Evolutionary conservation across 2,888 invertebrate species (phyloP).

Genomic region (Cheilosia impressa): DNA sequence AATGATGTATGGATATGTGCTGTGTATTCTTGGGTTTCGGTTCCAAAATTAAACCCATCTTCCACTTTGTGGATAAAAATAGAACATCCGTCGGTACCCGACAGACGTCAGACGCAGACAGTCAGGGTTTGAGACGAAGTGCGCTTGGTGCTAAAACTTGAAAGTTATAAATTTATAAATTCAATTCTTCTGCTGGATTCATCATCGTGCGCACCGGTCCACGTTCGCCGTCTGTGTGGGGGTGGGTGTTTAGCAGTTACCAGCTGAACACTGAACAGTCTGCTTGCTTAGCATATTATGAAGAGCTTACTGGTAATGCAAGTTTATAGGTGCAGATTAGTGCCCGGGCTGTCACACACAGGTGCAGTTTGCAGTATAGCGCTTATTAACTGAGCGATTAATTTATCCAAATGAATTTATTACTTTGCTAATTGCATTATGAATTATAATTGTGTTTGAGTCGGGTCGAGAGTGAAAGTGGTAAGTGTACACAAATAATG

Average conservation of each 20-base stretch:
- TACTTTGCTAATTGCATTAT: constrained; percentile 54
- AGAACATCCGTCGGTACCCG: background rate
- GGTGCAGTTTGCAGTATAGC: constrained; percentile 8
- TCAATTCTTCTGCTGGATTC: constrained; percentile 31
- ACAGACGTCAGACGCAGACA: too few relatives aligned
- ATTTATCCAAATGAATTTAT: constrained; percentile 56
- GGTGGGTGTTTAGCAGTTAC: background rate
- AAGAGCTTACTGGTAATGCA: constrained; percentile 8
- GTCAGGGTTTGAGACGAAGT: background rate
- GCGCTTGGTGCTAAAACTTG: background rate
- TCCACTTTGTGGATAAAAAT: constrained; percentile 59
- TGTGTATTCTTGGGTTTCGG: background rate
- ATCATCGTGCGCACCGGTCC: background rate
- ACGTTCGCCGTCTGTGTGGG: constrained; percentile 4
- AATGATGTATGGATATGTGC: background rate
- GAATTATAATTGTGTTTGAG: constrained; percentile 21
- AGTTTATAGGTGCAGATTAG: constrained; percentile 37
- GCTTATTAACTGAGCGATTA: constrained; percentile 36
- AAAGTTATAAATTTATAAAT: constrained; percentile 44
- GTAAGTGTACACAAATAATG: background rate
- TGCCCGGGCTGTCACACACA: background rate
- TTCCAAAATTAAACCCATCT: constrained; percentile 61
- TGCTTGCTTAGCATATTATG: constrained; percentile 21
- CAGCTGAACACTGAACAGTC: background rate
- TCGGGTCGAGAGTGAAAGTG: constrained; percentile 55